Percentiles rank a stretch among this genome's conserved stretches.
These are phyloP conservation scores for Zaprionus ornatus DNA, from an alignment of 1,140 invertebrate species.

Conservation along the genomic window DNA sequence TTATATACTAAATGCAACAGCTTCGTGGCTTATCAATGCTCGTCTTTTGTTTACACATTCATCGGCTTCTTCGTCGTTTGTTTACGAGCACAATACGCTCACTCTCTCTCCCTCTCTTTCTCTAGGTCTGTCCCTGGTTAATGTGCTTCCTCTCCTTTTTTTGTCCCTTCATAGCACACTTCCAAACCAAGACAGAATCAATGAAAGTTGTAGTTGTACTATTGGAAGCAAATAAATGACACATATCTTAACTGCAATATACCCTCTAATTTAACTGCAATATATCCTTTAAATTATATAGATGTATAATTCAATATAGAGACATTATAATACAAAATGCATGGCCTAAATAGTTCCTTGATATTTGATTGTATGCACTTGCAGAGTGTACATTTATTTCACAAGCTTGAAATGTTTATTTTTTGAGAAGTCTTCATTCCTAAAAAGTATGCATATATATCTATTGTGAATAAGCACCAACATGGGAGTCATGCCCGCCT, in stretches of 20 bases:
- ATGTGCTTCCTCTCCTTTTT: not conserved
- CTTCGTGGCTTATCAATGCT: slow-evolving; percentile 24
- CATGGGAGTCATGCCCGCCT: no score
- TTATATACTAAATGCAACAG: slow-evolving; percentile 23
- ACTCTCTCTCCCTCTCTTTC: not conserved
- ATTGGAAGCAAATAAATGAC: not conserved
- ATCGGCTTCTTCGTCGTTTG: slow-evolving; percentile 1
- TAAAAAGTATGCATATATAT: no score
- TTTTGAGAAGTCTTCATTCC: no score
- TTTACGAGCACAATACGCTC: not conserved
- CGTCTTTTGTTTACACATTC: slow-evolving; percentile 8
- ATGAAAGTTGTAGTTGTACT: not conserved
- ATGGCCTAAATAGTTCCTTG: no score
- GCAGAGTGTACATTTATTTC: no score
- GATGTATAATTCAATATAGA: no score
- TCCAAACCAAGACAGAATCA: not conserved
- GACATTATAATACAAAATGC: no score
- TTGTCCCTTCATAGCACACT: not conserved
- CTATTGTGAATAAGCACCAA: no score
- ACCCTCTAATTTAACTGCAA: not conserved
- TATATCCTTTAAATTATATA: not conserved
- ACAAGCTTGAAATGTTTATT: no score
- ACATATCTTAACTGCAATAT: not conserved
- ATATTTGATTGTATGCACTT: no score
- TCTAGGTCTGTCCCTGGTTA: not conserved